Conservation (phyloP, 2,888 invertebrate genomes). For the Chrysina gloriosa region DNA sequence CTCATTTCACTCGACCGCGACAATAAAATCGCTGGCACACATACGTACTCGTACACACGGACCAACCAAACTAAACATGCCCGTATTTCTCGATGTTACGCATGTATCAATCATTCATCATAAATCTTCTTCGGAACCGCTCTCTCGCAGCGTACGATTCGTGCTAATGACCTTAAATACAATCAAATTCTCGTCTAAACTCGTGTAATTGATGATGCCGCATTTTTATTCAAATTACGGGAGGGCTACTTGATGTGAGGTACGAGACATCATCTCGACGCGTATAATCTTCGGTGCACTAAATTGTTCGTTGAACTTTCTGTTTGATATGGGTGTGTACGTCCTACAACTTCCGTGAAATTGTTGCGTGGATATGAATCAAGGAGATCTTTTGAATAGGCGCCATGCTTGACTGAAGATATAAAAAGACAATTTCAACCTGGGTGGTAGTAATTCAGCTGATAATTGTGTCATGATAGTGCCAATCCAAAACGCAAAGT, state of each 20-base stretch:
- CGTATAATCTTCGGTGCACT: conserved; percentile 31
- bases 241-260: conserved; percentile 39
- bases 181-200: conserved; percentile 34
- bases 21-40: conserved; percentile 11
- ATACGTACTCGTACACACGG: background rate
- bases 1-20: conserved; percentile 19
- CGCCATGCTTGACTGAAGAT: too few species aligned
- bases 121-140: conserved; percentile 18
- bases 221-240: conserved; percentile 37
- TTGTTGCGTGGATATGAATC: too few species aligned
- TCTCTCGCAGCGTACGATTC: background rate
- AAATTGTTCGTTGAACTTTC: conserved; percentile 21
- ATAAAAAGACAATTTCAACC: too few species aligned
- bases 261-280: conserved; percentile 19
- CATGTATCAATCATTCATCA: conserved; percentile 27
- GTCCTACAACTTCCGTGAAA: too few species aligned
- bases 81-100: background rate
- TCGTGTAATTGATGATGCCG: conserved; percentile 39
- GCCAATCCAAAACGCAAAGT: too few species aligned
- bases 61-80: background rate
- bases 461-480: too few species aligned
- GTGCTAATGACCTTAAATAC: conserved; percentile 28
- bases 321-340: conserved; percentile 29
- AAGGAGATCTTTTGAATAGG: too few species aligned
- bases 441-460: too few species aligned